These are phyloP conservation scores for Bathynomus jamesi DNA, from an alignment of 1,140 invertebrate genomes.

Conservation along the genomic window DNA sequence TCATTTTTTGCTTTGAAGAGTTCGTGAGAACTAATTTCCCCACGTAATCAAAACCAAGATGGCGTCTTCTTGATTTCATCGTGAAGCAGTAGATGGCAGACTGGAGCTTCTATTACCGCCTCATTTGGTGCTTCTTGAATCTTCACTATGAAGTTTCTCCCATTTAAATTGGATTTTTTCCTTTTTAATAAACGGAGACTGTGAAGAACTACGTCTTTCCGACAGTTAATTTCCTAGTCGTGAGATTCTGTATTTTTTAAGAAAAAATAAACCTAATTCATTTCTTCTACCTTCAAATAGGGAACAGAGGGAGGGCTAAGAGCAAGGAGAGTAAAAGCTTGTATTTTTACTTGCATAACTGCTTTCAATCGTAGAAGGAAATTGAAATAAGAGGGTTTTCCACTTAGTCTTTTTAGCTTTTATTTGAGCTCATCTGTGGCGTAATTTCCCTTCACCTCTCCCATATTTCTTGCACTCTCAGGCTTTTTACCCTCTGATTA, in stretches of 20 bases:
- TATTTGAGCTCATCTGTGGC: neutral
- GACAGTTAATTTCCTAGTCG: neutral
- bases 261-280: too few relatives aligned
- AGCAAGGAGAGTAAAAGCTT: neutral
- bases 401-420: neutral
- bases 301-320: neutral
- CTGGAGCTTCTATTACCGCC: neutral
- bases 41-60: constrained; percentile 31
- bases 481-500: neutral
- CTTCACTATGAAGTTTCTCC: neutral
- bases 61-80: constrained; percentile 21
- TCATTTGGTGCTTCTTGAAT: neutral
- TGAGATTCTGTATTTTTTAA: neutral
- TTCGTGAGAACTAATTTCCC: constrained; percentile 30
- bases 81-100: neutral
- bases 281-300: too few relatives aligned
- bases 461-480: neutral
- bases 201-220: neutral
- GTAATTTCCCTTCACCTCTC: neutral
- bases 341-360: neutral
- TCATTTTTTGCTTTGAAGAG: neutral
- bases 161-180: neutral
- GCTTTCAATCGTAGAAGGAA: neutral
- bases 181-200: neutral
- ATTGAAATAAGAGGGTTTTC: neutral